Conservation (phyloP, 2,113 vertebrate genomes). For the rabbit (Oryctolagus cuniculus) region mOryCun1.1 NC_091441.1:61215501-61216000, state of each 20-base stretch:
- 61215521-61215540: not conserved
- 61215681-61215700: not conserved
- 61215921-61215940: not conserved
- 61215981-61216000: not conserved
- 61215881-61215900: not conserved
- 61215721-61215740: not conserved
- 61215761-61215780: not conserved
- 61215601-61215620: not conserved
- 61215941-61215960: not conserved
- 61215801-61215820: not conserved
- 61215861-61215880: not conserved
- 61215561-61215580: not conserved
- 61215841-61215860: not conserved
- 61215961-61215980: rapidly evolving
- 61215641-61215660: not conserved
- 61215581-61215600: not conserved
- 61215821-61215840: not conserved
- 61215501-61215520: not conserved
- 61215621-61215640: not conserved
- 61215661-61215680: not conserved
- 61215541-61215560: not conserved
- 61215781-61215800: not conserved
- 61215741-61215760: not conserved
- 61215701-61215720: not conserved
- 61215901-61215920: not conserved